These are phyloP conservation scores for Pampus argenteus DNA, from an alignment of 2,797 vertebrate species.

Conservation along the genomic window DNA sequence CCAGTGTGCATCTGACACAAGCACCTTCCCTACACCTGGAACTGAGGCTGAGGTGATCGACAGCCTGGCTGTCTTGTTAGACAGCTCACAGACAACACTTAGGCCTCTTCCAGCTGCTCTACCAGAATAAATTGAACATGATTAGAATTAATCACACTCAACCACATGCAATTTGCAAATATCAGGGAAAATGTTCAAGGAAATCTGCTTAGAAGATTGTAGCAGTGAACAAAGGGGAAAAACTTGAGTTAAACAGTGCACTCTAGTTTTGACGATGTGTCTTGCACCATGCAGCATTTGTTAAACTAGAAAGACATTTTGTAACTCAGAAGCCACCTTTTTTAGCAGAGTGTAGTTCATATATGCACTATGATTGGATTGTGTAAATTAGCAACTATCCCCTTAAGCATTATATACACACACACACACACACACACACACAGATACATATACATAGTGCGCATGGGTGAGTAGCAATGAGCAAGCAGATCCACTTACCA, in stretches of 20 bases:
- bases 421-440: no score
- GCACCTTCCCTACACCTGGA: constrained; percentile 84
- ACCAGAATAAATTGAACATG: constrained; percentile 86
- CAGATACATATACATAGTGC: constrained; percentile 13
- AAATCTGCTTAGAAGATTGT: constrained; percentile 61
- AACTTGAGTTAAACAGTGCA: constrained; percentile 22
- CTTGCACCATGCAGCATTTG: constrained; percentile 26
- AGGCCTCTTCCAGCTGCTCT: constrained; percentile 85
- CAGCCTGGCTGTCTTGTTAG: constrained; percentile 74
- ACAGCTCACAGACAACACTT: constrained; percentile 77
- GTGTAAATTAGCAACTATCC: constrained; percentile 23
- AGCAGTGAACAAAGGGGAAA: constrained; percentile 54
- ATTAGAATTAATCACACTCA: constrained; percentile 86
- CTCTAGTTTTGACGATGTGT: constrained; percentile 26
- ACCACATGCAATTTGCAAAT: constrained; percentile 82
- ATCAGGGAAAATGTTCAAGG: constrained; percentile 73
- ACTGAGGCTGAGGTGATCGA: constrained; percentile 76
- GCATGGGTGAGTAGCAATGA: constrained; percentile 19
- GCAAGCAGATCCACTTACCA: constrained; percentile 8
- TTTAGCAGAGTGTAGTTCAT: constrained; percentile 15
- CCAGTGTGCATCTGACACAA: constrained; percentile 78
- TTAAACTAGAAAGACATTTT: constrained; percentile 31
- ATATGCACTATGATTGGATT: constrained; percentile 31
- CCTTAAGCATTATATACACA: no score
- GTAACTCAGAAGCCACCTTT: constrained; percentile 29